phyloP scores from a whole-genome alignment of 2,797 vertebrate species.

The Columba guinea region DNA sequence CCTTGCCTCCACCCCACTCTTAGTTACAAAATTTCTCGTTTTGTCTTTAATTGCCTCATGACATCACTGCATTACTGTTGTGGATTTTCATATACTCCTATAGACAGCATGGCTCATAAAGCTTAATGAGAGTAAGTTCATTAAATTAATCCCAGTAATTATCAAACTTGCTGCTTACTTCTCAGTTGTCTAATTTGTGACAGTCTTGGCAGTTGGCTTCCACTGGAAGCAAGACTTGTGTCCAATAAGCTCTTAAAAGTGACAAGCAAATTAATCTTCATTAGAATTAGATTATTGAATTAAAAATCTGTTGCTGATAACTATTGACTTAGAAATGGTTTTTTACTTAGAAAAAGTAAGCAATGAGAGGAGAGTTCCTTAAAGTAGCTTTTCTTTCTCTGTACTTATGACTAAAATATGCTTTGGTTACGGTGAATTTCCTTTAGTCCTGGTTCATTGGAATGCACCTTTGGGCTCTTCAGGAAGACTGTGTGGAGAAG shows the following conservation, averaged over 20 bases:
- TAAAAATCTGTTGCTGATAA: slow-evolving; percentile 68
- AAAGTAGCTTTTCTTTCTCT: background rate
- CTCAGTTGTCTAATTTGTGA: slow-evolving; percentile 74
- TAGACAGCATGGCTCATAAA: slow-evolving; percentile 72
- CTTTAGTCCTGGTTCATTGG: background rate
- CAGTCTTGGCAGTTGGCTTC: slow-evolving; percentile 80
- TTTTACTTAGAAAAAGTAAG: background rate
- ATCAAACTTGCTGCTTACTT: slow-evolving; percentile 74
- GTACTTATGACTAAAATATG: background rate
- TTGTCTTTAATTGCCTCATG: slow-evolving; percentile 57
- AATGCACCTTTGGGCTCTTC: background rate
- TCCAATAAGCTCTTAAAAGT: slow-evolving; percentile 79
- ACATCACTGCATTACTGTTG: slow-evolving; percentile 39
- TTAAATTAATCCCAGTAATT: slow-evolving; percentile 80
- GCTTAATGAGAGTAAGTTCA: slow-evolving; percentile 76
- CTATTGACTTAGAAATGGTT: slow-evolving; percentile 68
- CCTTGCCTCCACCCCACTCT: background rate
- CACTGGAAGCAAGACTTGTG: slow-evolving; percentile 75
- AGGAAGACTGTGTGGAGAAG: background rate
- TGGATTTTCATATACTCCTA: slow-evolving; percentile 59
- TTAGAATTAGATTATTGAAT: slow-evolving; percentile 78
- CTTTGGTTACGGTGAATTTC: background rate
- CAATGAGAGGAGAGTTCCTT: background rate
- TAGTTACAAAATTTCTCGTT: slow-evolving; percentile 7
- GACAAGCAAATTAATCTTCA: slow-evolving; percentile 87